Evolutionary conservation across 2,797 vertebrate genomes (phyloP).

Genomic region (Syngnathus rostellatus): DNA sequence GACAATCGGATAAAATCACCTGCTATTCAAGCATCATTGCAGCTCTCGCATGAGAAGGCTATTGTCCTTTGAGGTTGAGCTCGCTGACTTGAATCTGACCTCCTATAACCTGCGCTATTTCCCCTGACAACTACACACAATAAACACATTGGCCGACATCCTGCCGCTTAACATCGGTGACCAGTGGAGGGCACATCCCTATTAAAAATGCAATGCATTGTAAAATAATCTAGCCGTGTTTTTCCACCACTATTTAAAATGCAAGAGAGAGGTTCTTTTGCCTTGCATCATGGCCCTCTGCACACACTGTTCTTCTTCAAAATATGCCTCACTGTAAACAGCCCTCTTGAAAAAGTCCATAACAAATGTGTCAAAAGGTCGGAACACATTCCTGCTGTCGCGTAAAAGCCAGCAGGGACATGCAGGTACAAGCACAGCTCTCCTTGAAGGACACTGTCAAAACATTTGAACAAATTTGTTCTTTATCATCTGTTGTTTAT

Average conservation of each 20-base stretch:
- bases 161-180: not conserved
- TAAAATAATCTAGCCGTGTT: not conserved
- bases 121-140: not conserved
- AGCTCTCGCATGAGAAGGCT: not conserved
- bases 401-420: not conserved
- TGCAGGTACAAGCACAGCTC: not conserved
- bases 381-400: not conserved
- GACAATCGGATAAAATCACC: not conserved
- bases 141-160: not conserved
- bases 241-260: conserved; percentile 3
- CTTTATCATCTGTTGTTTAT: not conserved
- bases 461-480: not conserved
- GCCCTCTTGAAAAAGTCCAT: conserved; percentile 11
- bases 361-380: conserved; percentile 8
- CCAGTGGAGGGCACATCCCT: conserved; percentile 2
- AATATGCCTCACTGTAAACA: conserved; percentile 18
- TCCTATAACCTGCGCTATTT: not conserved
- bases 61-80: not conserved
- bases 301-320: conserved; percentile 21
- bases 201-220: conserved; percentile 11
- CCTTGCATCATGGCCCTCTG: conserved; percentile 22
- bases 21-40: not conserved
- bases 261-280: conserved; percentile 1
- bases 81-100: not conserved
- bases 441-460: conserved; percentile 10